Evolutionary conservation across 2,888 invertebrate genomes (phyloP), one percentile per base, ranked within the genome.

Genomic region (Amphimallon solstitiale): DNA sequence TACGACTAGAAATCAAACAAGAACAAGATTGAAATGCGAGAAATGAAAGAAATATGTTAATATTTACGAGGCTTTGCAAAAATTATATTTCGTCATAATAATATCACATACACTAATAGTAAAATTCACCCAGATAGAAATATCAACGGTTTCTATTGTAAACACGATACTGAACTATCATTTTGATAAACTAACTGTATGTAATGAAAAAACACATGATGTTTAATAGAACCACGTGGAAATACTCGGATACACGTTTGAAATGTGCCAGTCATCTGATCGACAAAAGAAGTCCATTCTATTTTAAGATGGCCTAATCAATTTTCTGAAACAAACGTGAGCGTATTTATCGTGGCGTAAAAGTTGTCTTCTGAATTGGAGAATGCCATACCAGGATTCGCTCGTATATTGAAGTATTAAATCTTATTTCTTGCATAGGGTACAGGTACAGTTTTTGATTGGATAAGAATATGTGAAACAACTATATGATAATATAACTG

Each of bases 191-290:
- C n/a, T n/a, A n/a, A 17, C 14, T 43, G 29, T 43, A 15, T 10
- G 7, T 29, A 29, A 9, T 23, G 29, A 59, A 59, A 59, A 59
- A 43, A 23, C 56, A 45, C 56, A 29, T 43, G 56, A 59, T 54
- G 43, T 45, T 59, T 59, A n/a, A 45, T 46, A 38, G 12, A 45
- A 34, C 62, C 38, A 21, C 21, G 49, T 49, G 35, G 51, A 49
- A 40, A 59, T 23, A 19, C 38, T 48, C 49, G 14, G 15, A 49
- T 61, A 56, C 49, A 46, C 54, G 64, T 64, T 64, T 54, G 51
- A 51, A 63, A 63, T 49, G n/a, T 64, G 52, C 64, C 45, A 64
- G 64, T 64, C 64, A 64, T 48, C 56, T 51, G 54, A 64, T 46
- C 64, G 34, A 64, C 56, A 56, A 54, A 64, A 56, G 64, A 59